Evolutionary conservation across 1,140 invertebrate genomes (phyloP).

Genomic region (Monochamus saltuarius): DNA sequence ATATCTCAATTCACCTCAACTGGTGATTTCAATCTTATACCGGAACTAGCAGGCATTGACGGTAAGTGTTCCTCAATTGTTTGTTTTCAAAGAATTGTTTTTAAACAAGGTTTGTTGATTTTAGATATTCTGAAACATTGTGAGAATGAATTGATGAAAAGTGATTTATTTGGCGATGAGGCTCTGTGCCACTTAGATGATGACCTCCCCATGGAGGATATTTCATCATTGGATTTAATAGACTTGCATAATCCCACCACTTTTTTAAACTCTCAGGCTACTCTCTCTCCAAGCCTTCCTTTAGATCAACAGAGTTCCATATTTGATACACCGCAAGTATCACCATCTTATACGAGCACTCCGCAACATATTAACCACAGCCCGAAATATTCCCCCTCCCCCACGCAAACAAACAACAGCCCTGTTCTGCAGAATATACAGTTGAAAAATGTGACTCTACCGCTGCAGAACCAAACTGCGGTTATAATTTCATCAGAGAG

Average conservation of each 20-base stretch:
- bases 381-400: not conserved
- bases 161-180: slow-evolving; percentile 46
- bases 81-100: slow-evolving; percentile 15
- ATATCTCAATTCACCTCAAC: slow-evolving; percentile 32
- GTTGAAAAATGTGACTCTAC: slow-evolving; percentile 14
- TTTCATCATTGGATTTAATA: slow-evolving; percentile 42
- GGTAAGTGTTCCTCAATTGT: slow-evolving; percentile 40
- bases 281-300: slow-evolving; percentile 22
- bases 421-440: slow-evolving; percentile 25
- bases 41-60: slow-evolving; percentile 46
- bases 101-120: slow-evolving; percentile 25
- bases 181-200: slow-evolving; percentile 44
- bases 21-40: slow-evolving; percentile 46
- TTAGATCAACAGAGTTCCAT: slow-evolving; percentile 18
- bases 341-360: slow-evolving; percentile 12
- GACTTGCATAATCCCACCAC: slow-evolving; percentile 27
- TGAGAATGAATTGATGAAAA: slow-evolving; percentile 47
- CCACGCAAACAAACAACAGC: not conserved
- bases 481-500: slow-evolving; percentile 44
- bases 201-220: slow-evolving; percentile 42
- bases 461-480: slow-evolving; percentile 25
- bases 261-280: slow-evolving; percentile 34
- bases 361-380: not conserved
- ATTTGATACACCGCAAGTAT: slow-evolving; percentile 24
- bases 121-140: slow-evolving; percentile 49